phyloP scores from a whole-genome alignment of 2,113 vertebrate genomes.

The Megaleporinus macrocephalus region DNA sequence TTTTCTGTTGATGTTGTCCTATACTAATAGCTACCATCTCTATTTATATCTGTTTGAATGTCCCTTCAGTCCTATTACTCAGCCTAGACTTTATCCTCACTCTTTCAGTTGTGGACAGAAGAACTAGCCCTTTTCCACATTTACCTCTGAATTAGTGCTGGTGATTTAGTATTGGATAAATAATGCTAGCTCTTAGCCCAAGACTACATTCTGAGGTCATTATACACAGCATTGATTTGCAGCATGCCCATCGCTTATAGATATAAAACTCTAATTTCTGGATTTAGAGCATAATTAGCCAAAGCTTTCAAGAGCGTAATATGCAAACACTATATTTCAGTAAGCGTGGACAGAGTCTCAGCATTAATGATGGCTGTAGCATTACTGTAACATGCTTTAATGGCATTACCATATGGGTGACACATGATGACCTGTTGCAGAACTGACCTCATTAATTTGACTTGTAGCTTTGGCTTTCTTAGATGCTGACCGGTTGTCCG shows the following conservation, averaged over 20 bases:
- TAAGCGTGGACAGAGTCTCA: background rate
- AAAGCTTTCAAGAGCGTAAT: constrained; percentile 5
- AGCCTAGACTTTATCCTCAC: no score
- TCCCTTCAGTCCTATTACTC: no score
- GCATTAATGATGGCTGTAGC: background rate
- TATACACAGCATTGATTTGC: constrained; percentile 40
- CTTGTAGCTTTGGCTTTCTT: background rate
- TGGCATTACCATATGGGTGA: background rate
- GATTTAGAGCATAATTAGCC: constrained; percentile 67
- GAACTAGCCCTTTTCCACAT: background rate
- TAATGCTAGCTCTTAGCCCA: background rate
- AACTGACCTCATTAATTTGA: constrained; percentile 4
- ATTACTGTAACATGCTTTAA: constrained; percentile 5
- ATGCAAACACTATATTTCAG: constrained; percentile 3
- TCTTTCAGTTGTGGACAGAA: no score
- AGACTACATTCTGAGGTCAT: constrained; percentile 16
- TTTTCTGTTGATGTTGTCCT: no score
- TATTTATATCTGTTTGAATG: no score
- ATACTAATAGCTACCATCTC: no score
- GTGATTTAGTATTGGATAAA: constrained; percentile 19
- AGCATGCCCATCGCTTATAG: constrained; percentile 27
- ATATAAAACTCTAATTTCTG: constrained; percentile 60
- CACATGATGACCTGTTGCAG: background rate
- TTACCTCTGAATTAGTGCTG: background rate
- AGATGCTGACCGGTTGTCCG: background rate